Evolutionary conservation across 2,888 invertebrate genomes (phyloP).

Genomic region (Lithophane leautieri): DNA sequence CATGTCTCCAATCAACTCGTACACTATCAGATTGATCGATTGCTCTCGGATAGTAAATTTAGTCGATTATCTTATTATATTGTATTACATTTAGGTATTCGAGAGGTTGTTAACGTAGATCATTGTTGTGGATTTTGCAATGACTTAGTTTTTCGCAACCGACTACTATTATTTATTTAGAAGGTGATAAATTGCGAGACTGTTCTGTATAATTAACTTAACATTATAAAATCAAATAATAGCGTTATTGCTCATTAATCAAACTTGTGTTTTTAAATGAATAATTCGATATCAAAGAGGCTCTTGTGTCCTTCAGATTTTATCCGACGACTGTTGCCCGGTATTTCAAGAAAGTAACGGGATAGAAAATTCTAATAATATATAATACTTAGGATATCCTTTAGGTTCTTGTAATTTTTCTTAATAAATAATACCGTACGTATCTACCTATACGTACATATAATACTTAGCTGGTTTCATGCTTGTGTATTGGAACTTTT

Average conservation of each 20-base stretch:
- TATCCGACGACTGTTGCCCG: neutral
- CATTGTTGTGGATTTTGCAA: slow-evolving; percentile 63
- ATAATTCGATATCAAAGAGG: neutral
- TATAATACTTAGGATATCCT: slow-evolving; percentile 2
- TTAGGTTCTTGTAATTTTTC: neutral
- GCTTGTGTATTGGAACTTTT: slow-evolving; percentile 59
- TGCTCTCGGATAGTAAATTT: slow-evolving; percentile 42
- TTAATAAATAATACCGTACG: neutral
- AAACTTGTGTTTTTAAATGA: slow-evolving; percentile 8
- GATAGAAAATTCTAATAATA: neutral
- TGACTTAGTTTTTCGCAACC: slow-evolving; percentile 60
- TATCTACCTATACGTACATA: neutral
- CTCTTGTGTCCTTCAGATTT: slow-evolving; percentile 6
- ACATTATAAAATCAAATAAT: slow-evolving; percentile 37
- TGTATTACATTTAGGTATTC: slow-evolving; percentile 52
- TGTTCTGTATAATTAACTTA: slow-evolving; percentile 45
- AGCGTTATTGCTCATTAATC: slow-evolving; percentile 7
- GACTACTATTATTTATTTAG: slow-evolving; percentile 49
- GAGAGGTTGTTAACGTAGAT: slow-evolving; percentile 54
- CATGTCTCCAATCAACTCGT: slow-evolving; percentile 45
- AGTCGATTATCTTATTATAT: slow-evolving; percentile 62
- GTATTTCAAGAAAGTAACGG: neutral
- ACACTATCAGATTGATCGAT: slow-evolving; percentile 58
- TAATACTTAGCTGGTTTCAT: slow-evolving; percentile 14
- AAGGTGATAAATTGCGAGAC: slow-evolving; percentile 54